A percentile compares a stretch with the other conserved stretches of the same genome.
phyloP scores from a whole-genome alignment of 2,113 vertebrate species.

The Pedionomus torquatus region DNA sequence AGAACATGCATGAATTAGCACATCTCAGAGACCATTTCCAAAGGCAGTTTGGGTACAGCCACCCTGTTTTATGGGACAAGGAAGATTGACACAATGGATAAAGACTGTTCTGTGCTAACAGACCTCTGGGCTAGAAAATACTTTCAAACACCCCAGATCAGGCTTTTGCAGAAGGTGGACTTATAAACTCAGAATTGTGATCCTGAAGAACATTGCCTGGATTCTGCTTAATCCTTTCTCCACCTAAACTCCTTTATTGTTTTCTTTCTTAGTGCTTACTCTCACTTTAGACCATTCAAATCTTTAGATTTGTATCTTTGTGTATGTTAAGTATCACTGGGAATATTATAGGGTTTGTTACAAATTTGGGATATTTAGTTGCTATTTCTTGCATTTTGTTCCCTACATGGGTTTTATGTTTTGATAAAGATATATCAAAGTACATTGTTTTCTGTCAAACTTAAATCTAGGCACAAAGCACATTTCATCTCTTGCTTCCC shows the following conservation, averaged over 20 bases:
- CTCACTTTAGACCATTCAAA: neutral
- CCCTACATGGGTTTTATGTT: neutral
- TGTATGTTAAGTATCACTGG: neutral
- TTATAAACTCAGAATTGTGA: neutral
- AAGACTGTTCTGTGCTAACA: neutral
- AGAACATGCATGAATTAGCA: neutral
- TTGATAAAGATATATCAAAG: neutral
- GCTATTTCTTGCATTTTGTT: neutral
- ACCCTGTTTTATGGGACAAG: neutral
- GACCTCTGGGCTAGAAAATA: neutral
- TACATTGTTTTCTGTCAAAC: neutral
- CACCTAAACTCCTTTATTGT: neutral
- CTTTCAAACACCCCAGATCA: neutral
- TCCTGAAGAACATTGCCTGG: neutral
- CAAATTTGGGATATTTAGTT: neutral
- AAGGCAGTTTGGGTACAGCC: neutral
- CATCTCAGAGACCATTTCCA: neutral
- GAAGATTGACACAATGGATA: neutral
- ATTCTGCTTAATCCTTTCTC: neutral
- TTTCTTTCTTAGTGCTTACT: neutral
- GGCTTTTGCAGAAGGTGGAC: neutral
- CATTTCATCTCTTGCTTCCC: neutral
- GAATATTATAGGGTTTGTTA: neutral
- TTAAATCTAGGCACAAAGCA: rapidly evolving
- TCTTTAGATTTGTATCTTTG: neutral